Evolutionary conservation across 2,113 vertebrate genomes (phyloP).

Genomic region (Onychorhynchus coronatus): DNA sequence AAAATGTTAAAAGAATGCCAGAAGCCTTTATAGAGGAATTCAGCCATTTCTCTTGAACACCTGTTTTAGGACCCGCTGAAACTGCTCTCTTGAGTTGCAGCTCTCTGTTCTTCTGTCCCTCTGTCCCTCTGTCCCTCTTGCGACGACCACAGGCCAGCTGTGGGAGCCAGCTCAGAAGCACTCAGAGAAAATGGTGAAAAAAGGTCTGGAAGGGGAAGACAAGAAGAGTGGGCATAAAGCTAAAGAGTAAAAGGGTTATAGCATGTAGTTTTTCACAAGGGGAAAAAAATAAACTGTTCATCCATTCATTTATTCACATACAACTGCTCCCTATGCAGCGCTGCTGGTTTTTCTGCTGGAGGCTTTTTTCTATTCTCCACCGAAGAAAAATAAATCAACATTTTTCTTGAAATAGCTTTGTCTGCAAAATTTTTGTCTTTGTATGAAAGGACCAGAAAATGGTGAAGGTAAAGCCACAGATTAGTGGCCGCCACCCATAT

Average conservation of each 20-base stretch:
- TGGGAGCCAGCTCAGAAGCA: not conserved
- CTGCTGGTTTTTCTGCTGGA: not conserved
- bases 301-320: not conserved
- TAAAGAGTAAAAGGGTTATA: not conserved
- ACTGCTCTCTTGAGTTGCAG: not conserved
- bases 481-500: not conserved
- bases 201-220: not conserved
- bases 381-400: not conserved
- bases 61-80: not conserved
- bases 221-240: not conserved
- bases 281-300: not conserved
- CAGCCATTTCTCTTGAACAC: not conserved
- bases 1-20: not conserved
- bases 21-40: not conserved
- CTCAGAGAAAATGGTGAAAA: not conserved
- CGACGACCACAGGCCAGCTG: not conserved
- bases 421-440: not conserved
- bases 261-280: not conserved
- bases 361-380: not conserved
- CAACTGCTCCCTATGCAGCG: not conserved
- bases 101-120: not conserved
- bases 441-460: not conserved
- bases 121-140: not conserved
- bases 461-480: not conserved
- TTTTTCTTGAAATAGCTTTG: conserved; percentile 8